phyloP scores from a whole-genome alignment of 2,888 invertebrate species.

The Quadriops clusia region DNA sequence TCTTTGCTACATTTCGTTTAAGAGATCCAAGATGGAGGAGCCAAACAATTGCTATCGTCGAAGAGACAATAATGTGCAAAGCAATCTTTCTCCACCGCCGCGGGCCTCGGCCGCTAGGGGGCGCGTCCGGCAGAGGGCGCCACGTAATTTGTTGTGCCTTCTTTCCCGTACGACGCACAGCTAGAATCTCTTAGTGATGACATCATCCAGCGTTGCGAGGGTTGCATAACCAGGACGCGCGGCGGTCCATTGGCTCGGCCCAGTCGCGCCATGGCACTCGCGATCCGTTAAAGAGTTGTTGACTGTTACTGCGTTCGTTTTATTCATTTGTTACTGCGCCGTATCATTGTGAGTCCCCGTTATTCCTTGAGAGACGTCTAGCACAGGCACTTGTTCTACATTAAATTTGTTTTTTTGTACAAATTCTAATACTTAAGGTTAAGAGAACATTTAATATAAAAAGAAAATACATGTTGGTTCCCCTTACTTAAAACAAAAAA shows the following conservation, averaged over 20 bases:
- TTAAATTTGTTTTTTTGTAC: conserved; percentile 14
- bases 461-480: conserved; percentile 20
- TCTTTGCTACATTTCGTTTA: no score
- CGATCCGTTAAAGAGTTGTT: neutral
- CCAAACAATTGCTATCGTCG: no score
- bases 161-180: conserved; percentile 31
- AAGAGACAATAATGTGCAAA: no score
- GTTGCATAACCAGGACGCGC: neutral
- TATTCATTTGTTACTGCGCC: conserved; percentile 8
- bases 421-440: conserved; percentile 25
- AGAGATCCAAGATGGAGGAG: no score
- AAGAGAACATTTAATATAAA: no score
- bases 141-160: conserved; percentile 31
- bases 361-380: conserved; percentile 11
- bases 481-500: conserved; percentile 13
- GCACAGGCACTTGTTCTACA: conserved; percentile 26
- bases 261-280: neutral
- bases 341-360: conserved; percentile 3
- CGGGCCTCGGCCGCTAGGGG: no score
- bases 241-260: neutral
- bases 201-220: no score
- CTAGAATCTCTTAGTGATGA: no score
- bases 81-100: no score
- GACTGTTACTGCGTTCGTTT: conserved; percentile 1
- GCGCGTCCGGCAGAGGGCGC: no score